Evolutionary conservation across 2,797 vertebrate genomes (phyloP).

Genomic region (Phrynocephalus vlangalii): DNA sequence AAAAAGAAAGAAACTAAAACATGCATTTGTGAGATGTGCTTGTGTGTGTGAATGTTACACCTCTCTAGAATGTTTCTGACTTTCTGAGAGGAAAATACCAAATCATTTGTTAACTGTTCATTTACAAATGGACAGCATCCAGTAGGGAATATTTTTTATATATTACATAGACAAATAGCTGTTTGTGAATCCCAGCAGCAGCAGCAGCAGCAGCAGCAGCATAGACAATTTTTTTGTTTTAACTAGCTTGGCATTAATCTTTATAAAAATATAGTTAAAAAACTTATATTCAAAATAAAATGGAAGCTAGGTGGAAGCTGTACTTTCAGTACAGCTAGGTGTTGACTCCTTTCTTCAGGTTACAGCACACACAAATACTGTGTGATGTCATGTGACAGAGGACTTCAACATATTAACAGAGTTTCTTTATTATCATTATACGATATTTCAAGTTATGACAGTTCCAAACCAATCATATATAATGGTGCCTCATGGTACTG

Average conservation of each 20-base stretch:
- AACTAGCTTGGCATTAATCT: background rate
- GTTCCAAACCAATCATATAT: background rate
- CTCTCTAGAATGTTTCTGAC: constrained; percentile 69
- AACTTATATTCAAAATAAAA: background rate
- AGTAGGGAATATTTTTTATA: constrained; percentile 37
- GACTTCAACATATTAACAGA: constrained; percentile 22
- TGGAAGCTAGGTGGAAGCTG: background rate
- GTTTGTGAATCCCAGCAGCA: constrained; percentile 4
- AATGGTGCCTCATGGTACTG: background rate
- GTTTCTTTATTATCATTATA: constrained; percentile 10
- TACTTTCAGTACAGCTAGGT: background rate
- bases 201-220: background rate
- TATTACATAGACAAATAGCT: background rate
- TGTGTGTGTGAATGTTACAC: constrained; percentile 71
- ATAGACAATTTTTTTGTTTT: background rate
- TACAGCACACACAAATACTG: background rate
- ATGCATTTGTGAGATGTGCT: constrained; percentile 74
- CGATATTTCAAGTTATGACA: background rate
- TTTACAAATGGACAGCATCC: constrained; percentile 39
- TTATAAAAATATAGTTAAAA: background rate
- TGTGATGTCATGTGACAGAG: background rate
- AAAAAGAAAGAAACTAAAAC: constrained; percentile 35
- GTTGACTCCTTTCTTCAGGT: background rate
- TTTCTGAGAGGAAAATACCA: constrained; percentile 65
- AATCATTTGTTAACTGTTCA: constrained; percentile 50